Evolutionary conservation across 1,140 invertebrate species (phyloP).

Genomic region (Megalopta genalis): DNA sequence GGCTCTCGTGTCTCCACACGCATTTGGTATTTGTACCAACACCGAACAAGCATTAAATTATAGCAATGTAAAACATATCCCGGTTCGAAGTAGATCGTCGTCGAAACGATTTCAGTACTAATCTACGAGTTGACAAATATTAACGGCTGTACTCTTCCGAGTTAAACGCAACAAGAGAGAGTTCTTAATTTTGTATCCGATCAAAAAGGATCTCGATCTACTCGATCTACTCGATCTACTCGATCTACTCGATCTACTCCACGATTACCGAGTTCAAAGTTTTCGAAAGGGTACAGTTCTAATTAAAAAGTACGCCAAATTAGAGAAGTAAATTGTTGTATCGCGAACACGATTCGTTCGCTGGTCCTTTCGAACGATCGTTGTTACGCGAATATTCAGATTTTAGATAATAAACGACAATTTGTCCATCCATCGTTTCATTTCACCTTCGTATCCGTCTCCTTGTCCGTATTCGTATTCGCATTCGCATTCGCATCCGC

Average conservation of each 20-base stretch:
- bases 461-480: too few relatives aligned
- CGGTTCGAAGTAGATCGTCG: conserved; percentile 41
- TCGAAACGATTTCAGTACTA: conserved; percentile 15
- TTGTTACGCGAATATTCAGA: conserved; percentile 53
- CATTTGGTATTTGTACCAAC: background rate
- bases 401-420: conserved; percentile 59
- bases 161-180: background rate
- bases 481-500: too few relatives aligned
- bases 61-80: conserved; percentile 66
- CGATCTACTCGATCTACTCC: too few relatives aligned
- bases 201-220: background rate
- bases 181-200: conserved; percentile 1
- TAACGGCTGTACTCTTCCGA: conserved; percentile 31
- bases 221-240: too few relatives aligned
- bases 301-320: conserved; percentile 28
- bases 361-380: conserved; percentile 19
- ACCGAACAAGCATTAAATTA: conserved; percentile 38
- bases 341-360: conserved; percentile 12
- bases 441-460: background rate
- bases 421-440: conserved; percentile 22
- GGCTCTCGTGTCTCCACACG: too few relatives aligned
- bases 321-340: conserved; percentile 33
- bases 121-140: conserved; percentile 31
- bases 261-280: background rate
- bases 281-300: conserved; percentile 28